These are phyloP conservation scores for Spodoptera frugiperda DNA, from an alignment of 1,140 invertebrate genomes.

Conservation along the genomic window DNA sequence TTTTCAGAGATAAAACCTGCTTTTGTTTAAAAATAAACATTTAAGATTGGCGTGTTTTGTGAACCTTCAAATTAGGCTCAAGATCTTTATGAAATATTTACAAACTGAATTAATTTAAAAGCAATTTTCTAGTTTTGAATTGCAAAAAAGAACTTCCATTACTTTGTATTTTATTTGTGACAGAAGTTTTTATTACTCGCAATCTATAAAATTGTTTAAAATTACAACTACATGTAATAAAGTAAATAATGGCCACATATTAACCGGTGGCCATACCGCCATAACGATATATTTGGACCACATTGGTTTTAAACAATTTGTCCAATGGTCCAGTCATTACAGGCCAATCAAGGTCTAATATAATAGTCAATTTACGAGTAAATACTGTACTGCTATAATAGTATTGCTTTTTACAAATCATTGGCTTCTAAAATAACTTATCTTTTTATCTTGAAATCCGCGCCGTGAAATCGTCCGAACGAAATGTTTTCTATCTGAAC, in stretches of 20 bases:
- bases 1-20: constrained; percentile 34
- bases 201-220: neutral
- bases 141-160: constrained; percentile 33
- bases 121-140: constrained; percentile 33
- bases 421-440: neutral
- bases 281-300: constrained; percentile 25
- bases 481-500: constrained; percentile 35
- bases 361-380: constrained; percentile 6
- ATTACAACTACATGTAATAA: too few relatives aligned
- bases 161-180: constrained; percentile 16
- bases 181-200: neutral
- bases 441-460: neutral
- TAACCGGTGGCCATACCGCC: neutral
- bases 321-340: neutral
- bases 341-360: neutral
- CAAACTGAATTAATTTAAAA: constrained; percentile 25
- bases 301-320: constrained; percentile 18
- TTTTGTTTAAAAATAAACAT: constrained; percentile 38
- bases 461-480: constrained; percentile 28
- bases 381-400: neutral
- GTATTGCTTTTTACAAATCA: neutral
- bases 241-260: constrained; percentile 14
- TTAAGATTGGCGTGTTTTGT: constrained; percentile 1
- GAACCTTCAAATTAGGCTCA: constrained; percentile 22
- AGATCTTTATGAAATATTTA: constrained; percentile 14